phyloP scores from a whole-genome alignment of 2,797 vertebrate species.

The Meda fulgida region DNA sequence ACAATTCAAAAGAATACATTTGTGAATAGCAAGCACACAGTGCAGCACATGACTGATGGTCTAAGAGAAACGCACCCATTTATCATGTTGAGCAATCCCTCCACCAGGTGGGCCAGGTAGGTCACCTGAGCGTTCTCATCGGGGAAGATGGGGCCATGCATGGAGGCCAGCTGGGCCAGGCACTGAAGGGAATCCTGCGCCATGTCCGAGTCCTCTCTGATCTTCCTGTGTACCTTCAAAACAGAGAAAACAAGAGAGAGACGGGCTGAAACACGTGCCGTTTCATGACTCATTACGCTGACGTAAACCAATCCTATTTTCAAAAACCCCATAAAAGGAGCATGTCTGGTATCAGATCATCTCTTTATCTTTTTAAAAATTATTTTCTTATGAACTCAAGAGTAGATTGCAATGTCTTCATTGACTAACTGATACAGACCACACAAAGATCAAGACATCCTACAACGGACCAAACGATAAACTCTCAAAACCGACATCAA shows the following conservation, averaged over 20 bases:
- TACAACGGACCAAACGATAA: background rate
- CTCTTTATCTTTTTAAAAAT: background rate
- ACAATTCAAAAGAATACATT: background rate
- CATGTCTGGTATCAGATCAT: background rate
- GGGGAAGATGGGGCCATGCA: constrained; percentile 95
- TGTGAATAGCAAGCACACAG: background rate
- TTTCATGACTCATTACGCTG: background rate
- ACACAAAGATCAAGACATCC: background rate
- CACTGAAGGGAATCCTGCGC: constrained; percentile 98
- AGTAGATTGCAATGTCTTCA: background rate
- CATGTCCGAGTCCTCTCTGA: constrained; percentile 99
- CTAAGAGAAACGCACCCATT: constrained; percentile 88
- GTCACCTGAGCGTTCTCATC: constrained; percentile 96
- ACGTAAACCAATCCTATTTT: background rate
- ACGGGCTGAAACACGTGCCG: background rate
- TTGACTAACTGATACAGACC: background rate
- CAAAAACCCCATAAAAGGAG: background rate
- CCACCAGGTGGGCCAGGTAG: constrained; percentile 97
- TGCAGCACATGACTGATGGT: background rate
- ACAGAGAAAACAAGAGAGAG: constrained; percentile 52
- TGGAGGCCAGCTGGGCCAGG: constrained; percentile 95
- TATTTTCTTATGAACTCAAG: background rate
- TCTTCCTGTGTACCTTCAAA: constrained; percentile 96
- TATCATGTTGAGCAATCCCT: constrained; percentile 96
- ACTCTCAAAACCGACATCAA: background rate